Conservation (phyloP, 2,113 vertebrate species). For the Capreolus pygargus region DNA sequence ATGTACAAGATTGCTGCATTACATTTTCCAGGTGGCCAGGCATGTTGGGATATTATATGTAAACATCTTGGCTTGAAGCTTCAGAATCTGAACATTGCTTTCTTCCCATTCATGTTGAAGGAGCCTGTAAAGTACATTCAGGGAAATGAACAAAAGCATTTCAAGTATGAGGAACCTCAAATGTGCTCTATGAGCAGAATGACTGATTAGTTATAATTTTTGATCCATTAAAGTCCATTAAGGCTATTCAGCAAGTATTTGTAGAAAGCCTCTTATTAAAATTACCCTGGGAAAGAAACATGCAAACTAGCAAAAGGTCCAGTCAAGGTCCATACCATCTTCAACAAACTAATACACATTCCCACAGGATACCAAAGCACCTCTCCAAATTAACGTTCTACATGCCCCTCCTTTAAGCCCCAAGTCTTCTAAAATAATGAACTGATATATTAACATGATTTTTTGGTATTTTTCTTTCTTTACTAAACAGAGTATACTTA, state of each 20-base stretch:
- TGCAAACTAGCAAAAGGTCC: neutral
- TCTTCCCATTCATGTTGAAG: conserved; percentile 92
- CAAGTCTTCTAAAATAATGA: neutral
- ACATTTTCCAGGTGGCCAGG: conserved; percentile 98
- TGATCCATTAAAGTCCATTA: neutral
- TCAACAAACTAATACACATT: conserved; percentile 31
- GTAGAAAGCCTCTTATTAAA: conserved; percentile 29
- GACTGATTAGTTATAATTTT: neutral
- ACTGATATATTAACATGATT: neutral
- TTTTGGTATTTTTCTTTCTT: conserved; percentile 27
- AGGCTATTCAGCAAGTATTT: neutral
- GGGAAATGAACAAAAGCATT: conserved; percentile 77
- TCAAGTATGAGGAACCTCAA: neutral
- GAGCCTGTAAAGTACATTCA: conserved; percentile 87
- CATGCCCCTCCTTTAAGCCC: neutral
- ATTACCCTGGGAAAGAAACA: neutral
- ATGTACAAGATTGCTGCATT: conserved; percentile 89
- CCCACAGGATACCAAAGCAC: neutral
- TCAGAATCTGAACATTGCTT: conserved; percentile 92
- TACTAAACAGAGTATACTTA: neutral
- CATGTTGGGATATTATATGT: conserved; percentile 90
- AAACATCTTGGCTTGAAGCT: conserved; percentile 95
- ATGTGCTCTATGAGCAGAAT: conserved; percentile 26
- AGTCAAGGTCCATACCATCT: neutral
- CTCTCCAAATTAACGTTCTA: neutral